Conservation (phyloP, 2,113 vertebrate species). For the Panthera leo region DNA sequence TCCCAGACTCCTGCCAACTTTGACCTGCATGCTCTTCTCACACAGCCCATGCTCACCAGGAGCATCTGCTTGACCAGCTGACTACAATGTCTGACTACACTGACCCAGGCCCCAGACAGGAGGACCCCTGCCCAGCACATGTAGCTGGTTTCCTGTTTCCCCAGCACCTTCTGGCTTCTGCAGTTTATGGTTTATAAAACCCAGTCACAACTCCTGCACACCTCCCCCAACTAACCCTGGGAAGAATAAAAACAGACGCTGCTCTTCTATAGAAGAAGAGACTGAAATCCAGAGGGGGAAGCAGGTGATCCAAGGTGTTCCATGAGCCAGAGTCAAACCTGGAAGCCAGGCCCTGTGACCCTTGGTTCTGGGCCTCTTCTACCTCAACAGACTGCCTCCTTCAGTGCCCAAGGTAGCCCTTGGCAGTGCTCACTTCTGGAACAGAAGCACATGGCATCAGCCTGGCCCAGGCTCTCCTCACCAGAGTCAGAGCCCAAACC, state of each 20-base stretch:
- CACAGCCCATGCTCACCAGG: not conserved
- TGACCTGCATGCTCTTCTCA: not conserved
- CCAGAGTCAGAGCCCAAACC: not conserved
- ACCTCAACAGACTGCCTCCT: not conserved
- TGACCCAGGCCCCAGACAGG: not conserved
- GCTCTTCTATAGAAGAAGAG: not conserved
- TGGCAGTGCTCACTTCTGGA: not conserved
- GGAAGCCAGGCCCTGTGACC: not conserved
- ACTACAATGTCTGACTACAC: not conserved
- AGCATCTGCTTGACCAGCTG: not conserved
- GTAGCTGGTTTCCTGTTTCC: not conserved
- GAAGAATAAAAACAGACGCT: not conserved
- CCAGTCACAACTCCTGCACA: not conserved
- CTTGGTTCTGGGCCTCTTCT: not conserved
- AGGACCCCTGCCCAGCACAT: not conserved
- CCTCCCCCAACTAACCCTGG: not conserved
- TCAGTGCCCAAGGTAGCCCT: not conserved
- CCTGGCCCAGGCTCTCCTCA: not conserved
- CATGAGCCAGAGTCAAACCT: not conserved
- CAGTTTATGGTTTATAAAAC: not conserved
- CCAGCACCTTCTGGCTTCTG: not conserved
- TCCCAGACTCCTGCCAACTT: not conserved
- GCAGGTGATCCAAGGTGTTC: fast-evolving
- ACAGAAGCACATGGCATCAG: fast-evolving
- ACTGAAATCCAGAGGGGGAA: not conserved